These are phyloP conservation scores for Eidolon helvum DNA, from an alignment of 2,113 vertebrate genomes.

Conservation along the genomic window DNA sequence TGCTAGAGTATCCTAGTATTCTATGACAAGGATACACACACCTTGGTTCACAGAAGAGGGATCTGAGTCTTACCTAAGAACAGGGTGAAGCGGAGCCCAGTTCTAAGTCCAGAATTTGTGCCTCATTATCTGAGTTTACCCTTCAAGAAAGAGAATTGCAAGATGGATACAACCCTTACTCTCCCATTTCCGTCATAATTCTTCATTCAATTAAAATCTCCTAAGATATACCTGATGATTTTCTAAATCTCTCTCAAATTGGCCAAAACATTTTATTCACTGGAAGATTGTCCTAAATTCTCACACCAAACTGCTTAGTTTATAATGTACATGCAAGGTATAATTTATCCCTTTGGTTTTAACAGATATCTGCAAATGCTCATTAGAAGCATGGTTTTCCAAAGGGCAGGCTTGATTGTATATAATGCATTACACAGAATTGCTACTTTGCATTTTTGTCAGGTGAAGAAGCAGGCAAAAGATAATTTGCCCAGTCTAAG, in stretches of 20 bases:
- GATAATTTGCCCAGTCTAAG: background rate
- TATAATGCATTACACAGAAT: slow-evolving; percentile 9
- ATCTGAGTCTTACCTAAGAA: background rate
- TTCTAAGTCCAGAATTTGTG: background rate
- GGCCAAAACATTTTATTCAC: background rate
- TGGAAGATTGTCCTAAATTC: background rate
- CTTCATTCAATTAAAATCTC: slow-evolving; percentile 5
- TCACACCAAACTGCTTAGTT: background rate
- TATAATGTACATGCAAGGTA: background rate
- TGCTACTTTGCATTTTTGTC: background rate
- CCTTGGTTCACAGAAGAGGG: background rate
- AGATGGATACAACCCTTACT: background rate
- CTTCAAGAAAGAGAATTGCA: background rate
- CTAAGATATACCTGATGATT: background rate
- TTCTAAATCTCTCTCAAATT: background rate
- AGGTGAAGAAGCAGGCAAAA: background rate
- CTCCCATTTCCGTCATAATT: background rate
- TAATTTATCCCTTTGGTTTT: background rate
- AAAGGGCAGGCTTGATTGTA: background rate
- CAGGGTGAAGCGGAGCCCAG: background rate
- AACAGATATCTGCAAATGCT: background rate
- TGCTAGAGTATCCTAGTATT: background rate
- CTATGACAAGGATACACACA: background rate
- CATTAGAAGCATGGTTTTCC: background rate
- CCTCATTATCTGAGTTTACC: background rate